Evolutionary conservation across 2,797 vertebrate species (phyloP).

Genomic region (Molossus molossus): DNA sequence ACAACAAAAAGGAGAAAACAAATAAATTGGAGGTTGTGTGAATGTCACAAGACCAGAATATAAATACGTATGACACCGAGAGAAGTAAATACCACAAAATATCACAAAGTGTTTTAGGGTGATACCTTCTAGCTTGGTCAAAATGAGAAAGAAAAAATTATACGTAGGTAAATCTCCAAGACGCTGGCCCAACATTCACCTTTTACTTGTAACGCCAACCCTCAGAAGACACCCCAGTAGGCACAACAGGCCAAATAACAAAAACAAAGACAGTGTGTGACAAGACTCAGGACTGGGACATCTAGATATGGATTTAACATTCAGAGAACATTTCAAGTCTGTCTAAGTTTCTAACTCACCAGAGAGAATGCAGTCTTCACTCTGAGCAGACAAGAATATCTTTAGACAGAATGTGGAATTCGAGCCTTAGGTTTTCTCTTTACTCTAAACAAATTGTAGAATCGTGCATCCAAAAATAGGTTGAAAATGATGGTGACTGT

Average conservation of each 20-base stretch:
- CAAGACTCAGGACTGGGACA: neutral
- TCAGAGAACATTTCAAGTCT: conserved; percentile 29
- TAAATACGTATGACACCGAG: conserved; percentile 83
- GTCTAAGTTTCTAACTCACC: neutral
- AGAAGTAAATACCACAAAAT: conserved; percentile 81
- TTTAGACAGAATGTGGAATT: neutral
- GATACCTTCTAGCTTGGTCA: conserved; percentile 67
- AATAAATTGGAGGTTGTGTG: conserved; percentile 84
- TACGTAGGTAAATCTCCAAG: conserved; percentile 43
- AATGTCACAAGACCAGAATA: conserved; percentile 87
- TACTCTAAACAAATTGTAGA: neutral
- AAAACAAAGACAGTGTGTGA: conserved; percentile 2
- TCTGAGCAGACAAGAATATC: conserved; percentile 3
- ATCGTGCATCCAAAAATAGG: neutral
- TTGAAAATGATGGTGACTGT: neutral
- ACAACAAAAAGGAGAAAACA: conserved; percentile 86
- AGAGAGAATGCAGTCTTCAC: neutral
- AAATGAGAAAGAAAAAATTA: conserved; percentile 75
- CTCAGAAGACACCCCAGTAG: neutral
- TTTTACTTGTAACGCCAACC: neutral
- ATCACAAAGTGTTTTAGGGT: conserved; percentile 80
- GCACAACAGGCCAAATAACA: neutral
- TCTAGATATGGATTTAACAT: neutral
- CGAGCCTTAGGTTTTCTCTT: conserved; percentile 3
- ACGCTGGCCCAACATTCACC: neutral